These are phyloP conservation scores for Heterohyrax brucei DNA, from an alignment of 2,797 vertebrate species.

Conservation along the genomic window DNA sequence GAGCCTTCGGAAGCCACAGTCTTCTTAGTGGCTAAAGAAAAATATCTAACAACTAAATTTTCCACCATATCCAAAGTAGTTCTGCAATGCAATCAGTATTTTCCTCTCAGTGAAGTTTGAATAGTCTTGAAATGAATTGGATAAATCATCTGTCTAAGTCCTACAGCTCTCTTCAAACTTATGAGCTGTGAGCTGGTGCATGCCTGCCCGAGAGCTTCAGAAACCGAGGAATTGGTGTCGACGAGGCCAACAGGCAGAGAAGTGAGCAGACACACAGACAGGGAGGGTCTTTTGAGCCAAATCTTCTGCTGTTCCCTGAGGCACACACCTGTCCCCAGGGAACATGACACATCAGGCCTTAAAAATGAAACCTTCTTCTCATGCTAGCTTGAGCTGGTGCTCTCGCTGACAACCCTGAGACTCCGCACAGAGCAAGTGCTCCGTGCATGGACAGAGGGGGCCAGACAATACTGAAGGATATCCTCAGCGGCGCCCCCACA, in stretches of 20 bases:
- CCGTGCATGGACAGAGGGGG: neutral
- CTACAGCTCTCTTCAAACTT: neutral
- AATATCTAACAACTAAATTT: too few species aligned
- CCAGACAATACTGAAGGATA: accelerated
- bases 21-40: neutral
- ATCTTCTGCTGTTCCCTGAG: neutral
- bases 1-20: too few species aligned
- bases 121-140: neutral
- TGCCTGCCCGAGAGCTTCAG: accelerated
- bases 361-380: neutral
- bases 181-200: accelerated
- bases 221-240: neutral
- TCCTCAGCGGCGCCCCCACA: neutral
- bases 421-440: neutral
- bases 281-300: neutral
- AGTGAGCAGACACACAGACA: accelerated
- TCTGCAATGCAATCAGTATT: neutral
- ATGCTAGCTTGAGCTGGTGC: accelerated
- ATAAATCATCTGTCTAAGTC: neutral
- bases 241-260: neutral
- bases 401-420: neutral
- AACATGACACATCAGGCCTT: neutral
- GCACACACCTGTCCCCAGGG: neutral
- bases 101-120: neutral
- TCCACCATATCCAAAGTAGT: neutral